Evolutionary conservation across 2,797 vertebrate genomes (phyloP).

Genomic region (Gymnothorax reevesii): DNA sequence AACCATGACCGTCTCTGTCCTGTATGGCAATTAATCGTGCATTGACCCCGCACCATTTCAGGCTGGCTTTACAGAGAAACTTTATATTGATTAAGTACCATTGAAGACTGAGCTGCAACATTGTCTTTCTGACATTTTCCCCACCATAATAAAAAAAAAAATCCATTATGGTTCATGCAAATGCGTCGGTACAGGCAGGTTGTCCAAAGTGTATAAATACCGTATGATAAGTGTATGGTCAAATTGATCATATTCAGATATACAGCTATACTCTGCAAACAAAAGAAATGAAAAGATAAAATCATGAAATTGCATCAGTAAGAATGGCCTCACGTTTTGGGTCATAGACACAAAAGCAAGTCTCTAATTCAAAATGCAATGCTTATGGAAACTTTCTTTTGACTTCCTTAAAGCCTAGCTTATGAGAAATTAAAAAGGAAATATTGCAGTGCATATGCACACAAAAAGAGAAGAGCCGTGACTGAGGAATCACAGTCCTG

Average conservation of each 20-base stretch:
- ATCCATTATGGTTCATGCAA: neutral
- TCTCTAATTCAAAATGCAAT: neutral
- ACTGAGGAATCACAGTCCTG: neutral
- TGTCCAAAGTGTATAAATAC: neutral
- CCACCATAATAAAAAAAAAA: neutral
- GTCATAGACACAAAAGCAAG: neutral
- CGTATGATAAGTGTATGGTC: neutral
- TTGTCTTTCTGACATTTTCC: constrained; percentile 5
- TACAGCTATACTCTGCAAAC: neutral
- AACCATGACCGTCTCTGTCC: neutral
- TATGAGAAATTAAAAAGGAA: neutral
- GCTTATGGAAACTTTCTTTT: constrained; percentile 4
- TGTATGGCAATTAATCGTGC: constrained; percentile 15
- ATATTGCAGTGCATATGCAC: neutral
- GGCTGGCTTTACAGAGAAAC: constrained; percentile 11
- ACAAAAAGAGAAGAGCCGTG: neutral
- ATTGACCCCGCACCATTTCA: constrained; percentile 19
- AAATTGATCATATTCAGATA: constrained; percentile 1
- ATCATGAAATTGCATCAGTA: no score
- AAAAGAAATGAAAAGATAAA: neutral
- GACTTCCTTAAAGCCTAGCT: neutral
- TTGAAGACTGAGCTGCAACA: neutral
- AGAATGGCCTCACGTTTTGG: neutral
- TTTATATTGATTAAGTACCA: constrained; percentile 11
- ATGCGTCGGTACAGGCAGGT: neutral